phyloP scores from a whole-genome alignment of 2,888 invertebrate genomes.

The Danaus chrysippus region DNA sequence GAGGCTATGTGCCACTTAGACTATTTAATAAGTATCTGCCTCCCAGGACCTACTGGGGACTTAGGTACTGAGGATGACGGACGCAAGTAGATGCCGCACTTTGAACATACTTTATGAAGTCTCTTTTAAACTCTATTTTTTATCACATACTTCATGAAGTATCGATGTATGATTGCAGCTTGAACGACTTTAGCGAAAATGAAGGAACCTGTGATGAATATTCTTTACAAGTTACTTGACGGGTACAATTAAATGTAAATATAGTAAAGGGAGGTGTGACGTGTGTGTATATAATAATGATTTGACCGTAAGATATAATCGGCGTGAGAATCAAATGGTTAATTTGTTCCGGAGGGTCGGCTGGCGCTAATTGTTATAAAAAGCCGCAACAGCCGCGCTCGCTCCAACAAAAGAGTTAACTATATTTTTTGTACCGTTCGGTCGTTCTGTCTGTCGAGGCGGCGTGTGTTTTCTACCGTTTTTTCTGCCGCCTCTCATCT shows the following conservation, averaged over 20 bases:
- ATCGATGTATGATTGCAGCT: background rate
- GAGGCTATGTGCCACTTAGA: slow-evolving; percentile 48
- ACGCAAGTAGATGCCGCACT: slow-evolving; percentile 17
- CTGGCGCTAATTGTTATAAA: slow-evolving; percentile 45
- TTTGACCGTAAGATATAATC: slow-evolving; percentile 19
- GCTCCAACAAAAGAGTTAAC: slow-evolving; percentile 50
- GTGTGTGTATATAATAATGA: slow-evolving; percentile 17
- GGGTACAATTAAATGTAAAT: slow-evolving; percentile 15
- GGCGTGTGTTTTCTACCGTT: slow-evolving; percentile 40
- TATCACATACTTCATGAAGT: too few species aligned
- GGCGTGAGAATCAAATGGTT: slow-evolving; percentile 51
- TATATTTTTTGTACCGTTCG: slow-evolving; percentile 34
- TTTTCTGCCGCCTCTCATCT: slow-evolving; percentile 10
- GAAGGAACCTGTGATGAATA: slow-evolving; percentile 5
- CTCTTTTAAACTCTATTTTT: background rate
- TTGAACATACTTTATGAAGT: slow-evolving; percentile 7
- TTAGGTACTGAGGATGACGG: slow-evolving; percentile 3
- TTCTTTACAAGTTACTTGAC: slow-evolving; percentile 14
- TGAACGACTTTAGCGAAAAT: background rate
- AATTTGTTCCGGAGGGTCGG: slow-evolving; percentile 56
- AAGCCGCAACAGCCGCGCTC: slow-evolving; percentile 29
- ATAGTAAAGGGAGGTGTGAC: slow-evolving; percentile 12
- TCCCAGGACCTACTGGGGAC: slow-evolving; percentile 16
- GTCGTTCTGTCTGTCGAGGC: slow-evolving; percentile 33
- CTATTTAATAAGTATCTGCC: slow-evolving; percentile 56